These are phyloP conservation scores for Epirrita christyi DNA, from an alignment of 2,888 invertebrate species.

Conservation along the genomic window DNA sequence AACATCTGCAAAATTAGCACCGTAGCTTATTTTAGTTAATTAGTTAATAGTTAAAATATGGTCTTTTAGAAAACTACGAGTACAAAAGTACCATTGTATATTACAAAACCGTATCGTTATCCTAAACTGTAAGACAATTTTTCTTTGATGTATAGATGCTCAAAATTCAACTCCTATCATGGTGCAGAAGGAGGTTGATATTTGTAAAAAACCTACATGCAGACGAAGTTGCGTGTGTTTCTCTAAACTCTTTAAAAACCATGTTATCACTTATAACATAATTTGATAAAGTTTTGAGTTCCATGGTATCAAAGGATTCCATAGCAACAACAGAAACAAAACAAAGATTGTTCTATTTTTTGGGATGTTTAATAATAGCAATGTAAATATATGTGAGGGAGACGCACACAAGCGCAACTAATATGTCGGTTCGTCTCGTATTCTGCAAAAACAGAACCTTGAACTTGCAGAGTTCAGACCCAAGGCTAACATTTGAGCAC, in stretches of 20 bases:
- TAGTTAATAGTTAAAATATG: too few species aligned
- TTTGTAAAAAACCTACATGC: background rate
- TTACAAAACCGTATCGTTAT: too few species aligned
- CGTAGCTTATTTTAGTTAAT: too few species aligned
- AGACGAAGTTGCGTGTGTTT: background rate
- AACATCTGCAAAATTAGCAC: too few species aligned
- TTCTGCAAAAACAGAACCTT: constrained; percentile 80
- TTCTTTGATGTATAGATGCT: too few species aligned
- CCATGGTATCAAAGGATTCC: background rate
- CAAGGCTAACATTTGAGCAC: constrained; percentile 73
- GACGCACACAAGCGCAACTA: constrained; percentile 55
- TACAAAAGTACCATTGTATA: too few species aligned
- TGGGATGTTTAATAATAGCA: constrained; percentile 41
- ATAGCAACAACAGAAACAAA: constrained; percentile 18
- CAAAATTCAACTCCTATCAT: background rate
- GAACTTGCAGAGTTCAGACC: constrained; percentile 78
- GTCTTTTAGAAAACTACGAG: too few species aligned
- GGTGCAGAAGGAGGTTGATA: background rate
- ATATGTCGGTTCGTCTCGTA: constrained; percentile 61
- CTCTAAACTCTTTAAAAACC: background rate
- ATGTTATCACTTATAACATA: background rate
- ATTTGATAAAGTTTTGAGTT: background rate
- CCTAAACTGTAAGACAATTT: too few species aligned
- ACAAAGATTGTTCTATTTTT: constrained; percentile 40
- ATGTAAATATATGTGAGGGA: constrained; percentile 45